These are phyloP conservation scores for Drosophila takahashii DNA, from an alignment of 1,140 invertebrate genomes.

Conservation along the genomic window DNA sequence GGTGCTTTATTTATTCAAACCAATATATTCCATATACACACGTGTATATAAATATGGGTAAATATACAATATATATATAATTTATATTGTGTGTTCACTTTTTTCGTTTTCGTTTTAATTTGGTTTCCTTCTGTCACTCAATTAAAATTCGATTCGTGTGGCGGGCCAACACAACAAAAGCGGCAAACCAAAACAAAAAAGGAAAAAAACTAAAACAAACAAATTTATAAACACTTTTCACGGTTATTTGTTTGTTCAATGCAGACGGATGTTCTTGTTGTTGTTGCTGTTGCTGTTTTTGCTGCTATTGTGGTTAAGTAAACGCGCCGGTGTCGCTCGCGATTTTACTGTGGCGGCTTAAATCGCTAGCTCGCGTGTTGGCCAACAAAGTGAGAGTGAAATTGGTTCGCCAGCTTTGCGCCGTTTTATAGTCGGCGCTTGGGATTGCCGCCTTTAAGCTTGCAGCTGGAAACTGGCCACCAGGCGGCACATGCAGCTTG, in stretches of 20 bases:
- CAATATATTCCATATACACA: constrained; percentile 9
- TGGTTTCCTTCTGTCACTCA: constrained; percentile 31
- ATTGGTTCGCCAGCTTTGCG: constrained; percentile 48
- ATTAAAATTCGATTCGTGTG: constrained; percentile 46
- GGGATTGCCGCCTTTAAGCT: not conserved
- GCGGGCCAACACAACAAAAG: constrained; percentile 29
- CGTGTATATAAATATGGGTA: constrained; percentile 7
- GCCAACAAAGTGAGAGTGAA: constrained; percentile 80
- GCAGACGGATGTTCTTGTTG: not conserved
- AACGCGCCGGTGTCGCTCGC: constrained; percentile 18
- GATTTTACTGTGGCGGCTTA: constrained; percentile 10
- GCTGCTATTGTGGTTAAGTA: constrained; percentile 5
- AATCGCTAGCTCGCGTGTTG: constrained; percentile 54
- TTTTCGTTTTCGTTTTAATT: constrained; percentile 22
- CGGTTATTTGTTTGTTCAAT: constrained; percentile 46
- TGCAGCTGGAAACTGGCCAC: constrained; percentile 28
- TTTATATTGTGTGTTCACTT: constrained; percentile 35
- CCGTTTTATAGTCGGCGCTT: constrained; percentile 62
- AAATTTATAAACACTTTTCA: constrained; percentile 50
- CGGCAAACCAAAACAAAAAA: constrained; percentile 13
- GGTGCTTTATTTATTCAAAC: constrained; percentile 39
- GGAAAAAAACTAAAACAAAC: constrained; percentile 23
- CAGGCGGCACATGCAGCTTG: constrained; percentile 9
- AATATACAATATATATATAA: constrained; percentile 10
- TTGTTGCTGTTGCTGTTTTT: not conserved